A percentile compares a stretch with the other conserved stretches of the same genome.
Conservation (phyloP, 2,888 invertebrate species). For the Pocota personata region DNA sequence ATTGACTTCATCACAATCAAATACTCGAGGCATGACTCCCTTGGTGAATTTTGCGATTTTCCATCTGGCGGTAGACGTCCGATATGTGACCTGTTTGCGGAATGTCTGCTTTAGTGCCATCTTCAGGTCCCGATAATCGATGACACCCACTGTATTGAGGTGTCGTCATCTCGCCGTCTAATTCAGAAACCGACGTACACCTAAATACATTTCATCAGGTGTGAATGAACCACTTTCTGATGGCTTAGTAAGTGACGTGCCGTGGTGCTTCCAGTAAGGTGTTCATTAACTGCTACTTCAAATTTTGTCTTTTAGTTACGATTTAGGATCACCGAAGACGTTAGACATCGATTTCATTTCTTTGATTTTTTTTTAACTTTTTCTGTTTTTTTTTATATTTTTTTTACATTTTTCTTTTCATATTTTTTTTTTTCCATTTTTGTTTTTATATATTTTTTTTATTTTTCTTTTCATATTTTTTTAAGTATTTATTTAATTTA, state of each 20-base stretch:
- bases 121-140: conserved; percentile 9
- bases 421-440: no score
- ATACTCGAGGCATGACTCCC: conserved; percentile 26
- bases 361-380: no score
- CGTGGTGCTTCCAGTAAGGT: no score
- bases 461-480: no score
- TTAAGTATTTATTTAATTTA: neutral
- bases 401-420: no score
- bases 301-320: neutral
- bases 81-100: conserved; percentile 18
- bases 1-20: conserved; percentile 27
- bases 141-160: neutral
- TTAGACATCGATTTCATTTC: no score
- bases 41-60: neutral
- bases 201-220: conserved; percentile 3
- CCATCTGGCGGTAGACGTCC: conserved; percentile 28
- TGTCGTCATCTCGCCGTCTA: conserved; percentile 31
- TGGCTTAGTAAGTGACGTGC: no score
- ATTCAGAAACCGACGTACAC: conserved; percentile 14
- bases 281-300: no score
- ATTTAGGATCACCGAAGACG: no score
- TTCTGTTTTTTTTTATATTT: no score
- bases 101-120: neutral
- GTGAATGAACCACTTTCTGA: conserved; percentile 27
- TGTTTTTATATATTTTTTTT: neutral